Evolutionary conservation across 2,797 vertebrate species (phyloP).

Genomic region (Myotis vivesi): DNA sequence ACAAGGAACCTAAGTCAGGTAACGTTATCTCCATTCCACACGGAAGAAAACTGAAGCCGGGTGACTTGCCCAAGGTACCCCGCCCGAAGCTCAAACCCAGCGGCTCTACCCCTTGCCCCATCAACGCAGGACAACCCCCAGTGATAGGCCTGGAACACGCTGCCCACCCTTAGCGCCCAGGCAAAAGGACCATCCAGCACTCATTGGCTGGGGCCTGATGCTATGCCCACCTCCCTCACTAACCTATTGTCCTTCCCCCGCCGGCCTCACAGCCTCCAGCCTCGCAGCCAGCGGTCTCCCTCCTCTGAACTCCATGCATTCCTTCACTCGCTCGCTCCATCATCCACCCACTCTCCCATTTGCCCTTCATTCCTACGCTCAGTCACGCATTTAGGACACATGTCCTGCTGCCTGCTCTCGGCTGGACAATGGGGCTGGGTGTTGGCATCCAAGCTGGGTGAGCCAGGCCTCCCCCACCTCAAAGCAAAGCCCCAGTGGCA

Average conservation of each 20-base stretch:
- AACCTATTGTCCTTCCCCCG: not conserved
- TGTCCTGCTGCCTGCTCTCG: not conserved
- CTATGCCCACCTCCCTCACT: not conserved
- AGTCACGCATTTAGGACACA: not conserved
- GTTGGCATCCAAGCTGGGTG: not conserved
- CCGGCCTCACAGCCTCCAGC: not conserved
- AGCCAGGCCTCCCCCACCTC: not conserved
- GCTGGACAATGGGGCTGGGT: not conserved
- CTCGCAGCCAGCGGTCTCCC: not conserved
- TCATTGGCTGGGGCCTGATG: not conserved
- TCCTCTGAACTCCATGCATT: not conserved
- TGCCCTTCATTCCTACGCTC: not conserved
- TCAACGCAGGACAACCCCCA: not conserved
- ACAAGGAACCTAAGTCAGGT: not conserved
- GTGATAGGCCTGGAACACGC: not conserved
- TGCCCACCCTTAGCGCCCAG: not conserved
- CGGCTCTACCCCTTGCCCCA: not conserved
- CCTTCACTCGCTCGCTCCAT: not conserved
- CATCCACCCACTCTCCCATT: not conserved
- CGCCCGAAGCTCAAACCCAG: not conserved
- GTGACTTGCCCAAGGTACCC: not conserved
- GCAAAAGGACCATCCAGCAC: not conserved
- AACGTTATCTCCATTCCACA: fast-evolving
- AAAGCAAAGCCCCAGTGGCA: not conserved
- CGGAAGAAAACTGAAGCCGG: fast-evolving